These are phyloP conservation scores for Dermolepida albohirtum DNA, from an alignment of 2,888 invertebrate species.

Conservation along the genomic window DNA sequence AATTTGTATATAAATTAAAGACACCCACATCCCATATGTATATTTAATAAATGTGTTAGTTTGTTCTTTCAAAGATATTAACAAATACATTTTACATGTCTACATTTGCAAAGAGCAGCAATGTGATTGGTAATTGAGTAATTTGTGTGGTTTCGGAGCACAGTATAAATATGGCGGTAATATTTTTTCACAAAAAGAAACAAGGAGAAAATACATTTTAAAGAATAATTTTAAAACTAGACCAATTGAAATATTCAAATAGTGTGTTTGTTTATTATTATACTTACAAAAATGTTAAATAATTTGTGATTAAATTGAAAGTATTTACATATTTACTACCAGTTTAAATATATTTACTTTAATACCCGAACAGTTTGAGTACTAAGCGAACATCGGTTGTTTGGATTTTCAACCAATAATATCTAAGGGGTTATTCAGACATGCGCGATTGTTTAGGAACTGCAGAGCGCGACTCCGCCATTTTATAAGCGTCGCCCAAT, in stretches of 20 bases:
- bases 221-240: not conserved
- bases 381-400: slow-evolving; percentile 24
- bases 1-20: too few relatives aligned
- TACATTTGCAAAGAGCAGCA: not conserved
- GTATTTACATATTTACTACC: slow-evolving; percentile 42
- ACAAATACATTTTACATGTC: too few relatives aligned
- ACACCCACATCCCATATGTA: too few relatives aligned
- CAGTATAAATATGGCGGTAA: slow-evolving; percentile 31
- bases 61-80: too few relatives aligned
- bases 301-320: not conserved
- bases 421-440: slow-evolving; percentile 45
- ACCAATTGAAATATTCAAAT: not conserved
- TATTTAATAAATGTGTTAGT: too few relatives aligned
- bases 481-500: slow-evolving; percentile 75
- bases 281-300: not conserved
- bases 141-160: slow-evolving; percentile 19
- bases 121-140: slow-evolving; percentile 24
- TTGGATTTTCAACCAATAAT: slow-evolving; percentile 56
- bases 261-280: not conserved
- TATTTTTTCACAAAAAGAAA: slow-evolving; percentile 29
- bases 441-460: slow-evolving; percentile 55
- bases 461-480: slow-evolving; percentile 62
- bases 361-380: slow-evolving; percentile 38
- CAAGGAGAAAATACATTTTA: not conserved
- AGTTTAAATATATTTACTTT: slow-evolving; percentile 40